These are phyloP conservation scores for Pomatorhinus ruficollis DNA, from an alignment of 2,113 vertebrate species.

Conservation along the genomic window DNA sequence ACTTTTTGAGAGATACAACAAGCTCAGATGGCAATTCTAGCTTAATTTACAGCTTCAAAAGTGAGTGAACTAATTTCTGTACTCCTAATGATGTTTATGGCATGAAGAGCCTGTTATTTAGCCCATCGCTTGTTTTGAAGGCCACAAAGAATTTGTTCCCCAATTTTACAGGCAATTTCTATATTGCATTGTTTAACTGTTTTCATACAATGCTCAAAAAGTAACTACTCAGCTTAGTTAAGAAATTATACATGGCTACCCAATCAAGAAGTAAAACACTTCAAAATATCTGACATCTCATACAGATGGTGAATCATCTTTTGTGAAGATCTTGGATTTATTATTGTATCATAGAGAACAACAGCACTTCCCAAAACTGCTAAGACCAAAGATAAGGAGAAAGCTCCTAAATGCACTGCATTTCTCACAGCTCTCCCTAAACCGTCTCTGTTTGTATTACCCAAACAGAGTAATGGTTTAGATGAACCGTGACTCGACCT, in stretches of 20 bases:
- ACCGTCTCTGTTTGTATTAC: background rate
- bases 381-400: background rate
- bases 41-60: conserved; percentile 53
- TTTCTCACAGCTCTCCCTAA: background rate
- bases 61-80: conserved; percentile 22
- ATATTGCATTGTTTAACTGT: background rate
- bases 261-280: background rate
- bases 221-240: background rate
- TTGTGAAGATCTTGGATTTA: background rate
- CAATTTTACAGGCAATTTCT: background rate
- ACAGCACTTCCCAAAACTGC: background rate
- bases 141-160: background rate
- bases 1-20: conserved; percentile 11
- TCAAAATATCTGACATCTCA: background rate
- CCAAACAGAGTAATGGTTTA: background rate
- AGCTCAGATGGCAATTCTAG: conserved; percentile 28
- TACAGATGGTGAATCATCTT: background rate
- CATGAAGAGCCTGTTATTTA: background rate
- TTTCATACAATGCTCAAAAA: background rate
- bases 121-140: background rate
- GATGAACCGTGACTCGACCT: rapidly evolving
- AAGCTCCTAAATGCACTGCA: background rate
- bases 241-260: background rate
- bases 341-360: background rate
- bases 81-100: background rate